Percentiles rank a stretch among this genome's conserved stretches.
phyloP scores from a whole-genome alignment of 2,113 vertebrate species.

The Tretioscincus oriximinensis region DNA sequence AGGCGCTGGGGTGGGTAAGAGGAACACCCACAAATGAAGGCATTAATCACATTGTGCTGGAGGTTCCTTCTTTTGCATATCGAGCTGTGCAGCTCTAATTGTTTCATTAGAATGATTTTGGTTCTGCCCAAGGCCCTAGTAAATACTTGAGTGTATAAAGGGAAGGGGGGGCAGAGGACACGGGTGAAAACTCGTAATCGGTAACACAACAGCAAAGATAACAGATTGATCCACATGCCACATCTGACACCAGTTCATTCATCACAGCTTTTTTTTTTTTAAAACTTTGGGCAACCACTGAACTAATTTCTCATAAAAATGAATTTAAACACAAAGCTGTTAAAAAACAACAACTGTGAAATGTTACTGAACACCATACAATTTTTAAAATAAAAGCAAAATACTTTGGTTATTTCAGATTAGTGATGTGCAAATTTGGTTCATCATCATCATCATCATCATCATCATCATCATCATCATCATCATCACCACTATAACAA shows the following conservation, averaged over 20 bases:
- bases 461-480: no score
- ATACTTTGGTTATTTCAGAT: background rate
- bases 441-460: no score
- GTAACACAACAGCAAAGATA: slow-evolving; percentile 33
- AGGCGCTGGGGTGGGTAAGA: accelerated
- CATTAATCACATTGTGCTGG: slow-evolving; percentile 54
- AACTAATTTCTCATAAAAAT: slow-evolving; percentile 54
- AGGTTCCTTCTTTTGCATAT: slow-evolving; percentile 48
- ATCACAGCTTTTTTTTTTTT: slow-evolving; percentile 50
- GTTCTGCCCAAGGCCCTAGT: slow-evolving; percentile 30
- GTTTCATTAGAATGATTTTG: slow-evolving; percentile 48
- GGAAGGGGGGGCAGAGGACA: background rate
- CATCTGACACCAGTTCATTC: slow-evolving; percentile 51
- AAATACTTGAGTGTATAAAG: slow-evolving; percentile 30
- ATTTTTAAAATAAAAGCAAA: background rate
- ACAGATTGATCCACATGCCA: slow-evolving; percentile 48
- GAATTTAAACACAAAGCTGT: background rate
- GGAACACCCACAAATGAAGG: slow-evolving; percentile 14
- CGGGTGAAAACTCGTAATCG: slow-evolving; percentile 1
- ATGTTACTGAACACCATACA: accelerated
- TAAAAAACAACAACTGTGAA: background rate
- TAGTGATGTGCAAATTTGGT: no score
- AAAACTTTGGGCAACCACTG: slow-evolving; percentile 44
- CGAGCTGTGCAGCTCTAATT: slow-evolving; percentile 17
- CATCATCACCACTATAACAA: no score